phyloP scores from a whole-genome alignment of 2,888 invertebrate species.

The Hofmannophila pseudospretella region DNA sequence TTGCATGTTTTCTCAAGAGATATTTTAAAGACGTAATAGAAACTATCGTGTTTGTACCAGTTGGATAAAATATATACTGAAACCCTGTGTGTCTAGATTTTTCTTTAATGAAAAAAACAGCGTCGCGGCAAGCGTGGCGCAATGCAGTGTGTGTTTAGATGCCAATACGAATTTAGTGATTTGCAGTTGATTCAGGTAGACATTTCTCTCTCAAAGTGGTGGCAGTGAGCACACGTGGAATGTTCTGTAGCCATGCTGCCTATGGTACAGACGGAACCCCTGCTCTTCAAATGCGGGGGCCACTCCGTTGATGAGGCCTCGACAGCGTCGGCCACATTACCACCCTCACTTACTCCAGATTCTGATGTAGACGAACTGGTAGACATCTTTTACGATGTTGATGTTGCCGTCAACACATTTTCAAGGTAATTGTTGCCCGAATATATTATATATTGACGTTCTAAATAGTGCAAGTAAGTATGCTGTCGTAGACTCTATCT shows the following conservation, averaged over 20 bases:
- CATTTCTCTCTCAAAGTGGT: conserved; percentile 42
- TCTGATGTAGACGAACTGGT: conserved; percentile 68
- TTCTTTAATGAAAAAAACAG: conserved; percentile 45
- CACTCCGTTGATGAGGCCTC: conserved; percentile 53
- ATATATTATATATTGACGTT: too few relatives aligned
- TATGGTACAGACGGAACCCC: conserved; percentile 67
- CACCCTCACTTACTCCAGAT: conserved; percentile 66
- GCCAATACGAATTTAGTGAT: conserved; percentile 61
- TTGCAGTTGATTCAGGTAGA: conserved; percentile 51
- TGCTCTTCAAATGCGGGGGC: conserved; percentile 61
- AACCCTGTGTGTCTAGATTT: conserved; percentile 30
- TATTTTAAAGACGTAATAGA: conserved; percentile 30
- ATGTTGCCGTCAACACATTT: conserved; percentile 63
- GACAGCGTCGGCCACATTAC: conserved; percentile 62
- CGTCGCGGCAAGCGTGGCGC: conserved; percentile 70
- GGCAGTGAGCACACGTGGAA: conserved; percentile 45
- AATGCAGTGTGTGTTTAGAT: conserved; percentile 75
- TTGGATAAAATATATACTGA: conserved; percentile 17
- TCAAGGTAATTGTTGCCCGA: conserved; percentile 50
- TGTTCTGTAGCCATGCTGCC: conserved; percentile 66
- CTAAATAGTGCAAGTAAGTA: too few relatives aligned
- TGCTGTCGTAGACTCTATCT: too few relatives aligned
- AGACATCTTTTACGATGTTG: conserved; percentile 71
- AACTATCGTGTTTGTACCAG: conserved; percentile 18
- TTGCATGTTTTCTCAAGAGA: conserved; percentile 43